Conservation (phyloP, 2,888 invertebrate species). For the Nezara viridula region DNA sequence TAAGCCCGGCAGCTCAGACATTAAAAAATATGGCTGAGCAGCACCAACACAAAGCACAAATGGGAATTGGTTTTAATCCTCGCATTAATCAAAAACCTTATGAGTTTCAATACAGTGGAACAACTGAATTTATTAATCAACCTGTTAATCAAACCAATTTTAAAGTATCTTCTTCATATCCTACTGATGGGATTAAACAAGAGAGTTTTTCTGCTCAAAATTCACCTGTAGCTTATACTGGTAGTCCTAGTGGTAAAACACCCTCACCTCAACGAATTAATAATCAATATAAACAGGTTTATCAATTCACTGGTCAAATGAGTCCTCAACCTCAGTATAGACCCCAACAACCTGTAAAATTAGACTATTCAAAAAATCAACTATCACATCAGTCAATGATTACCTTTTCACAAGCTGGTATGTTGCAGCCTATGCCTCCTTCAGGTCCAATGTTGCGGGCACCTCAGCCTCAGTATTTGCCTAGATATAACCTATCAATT, state of each 20-base stretch:
- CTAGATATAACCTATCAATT: conserved; percentile 46
- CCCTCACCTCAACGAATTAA: conserved; percentile 66
- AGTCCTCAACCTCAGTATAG: conserved; percentile 66
- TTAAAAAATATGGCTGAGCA: conserved; percentile 98
- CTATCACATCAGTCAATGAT: conserved; percentile 51
- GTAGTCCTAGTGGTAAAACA: conserved; percentile 66
- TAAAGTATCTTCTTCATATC: conserved; percentile 56
- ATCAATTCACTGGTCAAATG: conserved; percentile 61
- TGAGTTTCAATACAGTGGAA: conserved; percentile 59
- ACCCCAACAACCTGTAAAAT: conserved; percentile 55
- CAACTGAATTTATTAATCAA: conserved; percentile 68
- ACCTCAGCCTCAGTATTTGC: conserved; percentile 59
- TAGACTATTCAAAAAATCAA: conserved; percentile 56
- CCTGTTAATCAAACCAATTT: conserved; percentile 61
- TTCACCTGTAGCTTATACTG: conserved; percentile 66
- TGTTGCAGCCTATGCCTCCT: conserved; percentile 66
- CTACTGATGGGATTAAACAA: conserved; percentile 68
- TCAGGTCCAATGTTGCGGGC: conserved; percentile 62
- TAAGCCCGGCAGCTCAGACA: conserved; percentile 94
- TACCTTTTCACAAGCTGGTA: conserved; percentile 55
- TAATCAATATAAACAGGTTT: conserved; percentile 52
- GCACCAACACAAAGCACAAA: conserved; percentile 87
- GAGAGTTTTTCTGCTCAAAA: conserved; percentile 66
- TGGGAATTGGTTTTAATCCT: conserved; percentile 74
- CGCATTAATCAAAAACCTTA: conserved; percentile 56